Base-by-base conservation (phyloP, 2,113 vertebrate genomes). In the Saimiri boliviensis region DNA sequence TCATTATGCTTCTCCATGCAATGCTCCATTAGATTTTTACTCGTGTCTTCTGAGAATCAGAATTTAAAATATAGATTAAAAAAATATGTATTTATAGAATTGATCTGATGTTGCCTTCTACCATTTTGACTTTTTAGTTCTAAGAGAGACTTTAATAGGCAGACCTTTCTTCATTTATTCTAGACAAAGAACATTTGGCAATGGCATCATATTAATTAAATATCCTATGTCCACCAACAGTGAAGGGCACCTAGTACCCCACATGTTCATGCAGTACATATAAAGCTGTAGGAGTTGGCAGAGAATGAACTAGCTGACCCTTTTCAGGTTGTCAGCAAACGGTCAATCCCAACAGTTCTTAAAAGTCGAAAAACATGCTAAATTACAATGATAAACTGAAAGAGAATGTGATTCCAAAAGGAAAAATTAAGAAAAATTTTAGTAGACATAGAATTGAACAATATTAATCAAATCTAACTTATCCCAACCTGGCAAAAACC, bases 401-500 rank as follows among this genome's bases (percentile, higher is more conserved):
- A 81, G 25, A 6, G 27, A 88, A 54, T 42, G 11, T 81, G 54
- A 70, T 45, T 77, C n/a, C 30, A 96, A 21, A 82, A n/a, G 21
- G 23, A 89, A 84, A 94, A 95, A 90, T 70, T 49, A 90, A 84
- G 27, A 79, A 83, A 92, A 68, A n/a, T 2, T 63, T 77, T 30
- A 71, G 85, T 58, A 79, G 86, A 88, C 8, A 60, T 0, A n/a
- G 49, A 91, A 91, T 2, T 63, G 37, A 37, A 83, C 20, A 66
- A 71, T 66, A 37, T 80, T 84, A 92, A 92, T 74, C 21, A 68
- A 92, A 93, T 76, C 54, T 81, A 95, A 20, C 23, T 58, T 89
- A 27, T 93, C 13, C 27, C 47, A 86, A 77, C 2, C 23, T 74
- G 37, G 45, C 5, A 66, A 92, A 93, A 89, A 58, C 23, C 37